Conservation (phyloP, 2,113 vertebrate species). For the Aramus guarauna region DNA sequence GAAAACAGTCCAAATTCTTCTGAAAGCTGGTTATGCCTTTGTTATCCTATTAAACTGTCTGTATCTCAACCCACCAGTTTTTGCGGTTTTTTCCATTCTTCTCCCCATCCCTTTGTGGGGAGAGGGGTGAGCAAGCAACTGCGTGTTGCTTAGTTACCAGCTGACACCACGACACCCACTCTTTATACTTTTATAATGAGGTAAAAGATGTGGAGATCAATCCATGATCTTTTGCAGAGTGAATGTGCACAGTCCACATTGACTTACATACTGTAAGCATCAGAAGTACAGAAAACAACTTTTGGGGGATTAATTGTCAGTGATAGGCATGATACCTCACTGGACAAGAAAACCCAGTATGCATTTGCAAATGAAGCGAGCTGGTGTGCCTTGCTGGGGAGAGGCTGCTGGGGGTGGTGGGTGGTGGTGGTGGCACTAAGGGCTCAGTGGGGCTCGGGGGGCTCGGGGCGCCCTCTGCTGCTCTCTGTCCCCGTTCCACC, state of each 20-base stretch:
- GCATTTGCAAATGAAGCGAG: accelerated
- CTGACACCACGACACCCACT: not conserved
- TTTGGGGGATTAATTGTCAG: not conserved
- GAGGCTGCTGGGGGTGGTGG: not conserved
- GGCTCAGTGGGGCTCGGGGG: accelerated
- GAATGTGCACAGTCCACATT: not conserved
- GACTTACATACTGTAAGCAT: not conserved
- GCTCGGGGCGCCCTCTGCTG: not conserved
- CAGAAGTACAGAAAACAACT: not conserved
- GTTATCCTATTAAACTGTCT: too few relatives aligned
- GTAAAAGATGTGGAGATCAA: not conserved
- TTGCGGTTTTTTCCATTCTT: too few relatives aligned
- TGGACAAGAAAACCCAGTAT: not conserved
- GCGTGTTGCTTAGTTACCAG: too few relatives aligned
- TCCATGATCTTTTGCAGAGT: accelerated
- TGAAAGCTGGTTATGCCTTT: too few relatives aligned
- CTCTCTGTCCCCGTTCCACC: accelerated
- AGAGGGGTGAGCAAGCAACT: too few relatives aligned
- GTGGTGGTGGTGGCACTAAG: too few relatives aligned
- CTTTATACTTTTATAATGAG: not conserved
- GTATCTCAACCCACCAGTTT: too few relatives aligned
- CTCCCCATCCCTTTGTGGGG: too few relatives aligned
- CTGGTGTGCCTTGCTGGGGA: not conserved
- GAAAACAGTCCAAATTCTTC: too few relatives aligned
- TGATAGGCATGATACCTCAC: not conserved